Base-by-base conservation (phyloP, 2,797 vertebrate species). In the Gymnoscopelus microlampas region DNA sequence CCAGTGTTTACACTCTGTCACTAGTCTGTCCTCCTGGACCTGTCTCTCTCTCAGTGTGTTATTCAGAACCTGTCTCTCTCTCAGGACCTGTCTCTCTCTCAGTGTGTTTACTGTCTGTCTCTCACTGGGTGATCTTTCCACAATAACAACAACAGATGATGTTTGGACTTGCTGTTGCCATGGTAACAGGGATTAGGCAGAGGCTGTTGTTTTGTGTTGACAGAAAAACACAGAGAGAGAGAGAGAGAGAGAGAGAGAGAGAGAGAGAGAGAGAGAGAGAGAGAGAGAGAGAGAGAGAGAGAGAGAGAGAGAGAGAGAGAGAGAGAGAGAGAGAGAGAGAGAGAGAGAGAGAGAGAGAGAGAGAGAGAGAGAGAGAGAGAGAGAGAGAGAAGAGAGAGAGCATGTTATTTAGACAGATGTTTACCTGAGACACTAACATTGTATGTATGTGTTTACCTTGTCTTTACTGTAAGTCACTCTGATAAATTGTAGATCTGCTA, bases 71-170 rank as follows among this genome's bases (percentile, higher is more conserved):
- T 6, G 32, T 35, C 32, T 35, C 32, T 9, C 7, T 44, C 39
- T 44, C 7, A 2, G 7, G 9, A 1, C 91, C 19, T 7, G 32
- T 35, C 32, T 35, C 32, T 35, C 32, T 35, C 32, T 39, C 35
- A 32, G 29, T 4, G 29, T 92, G 91, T 92, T 89, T 93, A 89
- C 89, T 92, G 90, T 90, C 39, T 39, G 35, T 44, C 39, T 10
- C 39, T 44, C 39, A 2, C 39, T 10, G 39, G 39, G 8, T 44
- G 39, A 44, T 29, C 93, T 95, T 92, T 93, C 93, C 95, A 96
- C 95, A 95, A 97, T 95, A 98, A 97, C 95, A 98, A 98, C 93
- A 98, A 96, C 96, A 98, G 95, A 95, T 97, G 90, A 90, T 95
- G 96, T 95, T 95, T 97, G 96, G 95, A 98, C 97, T 96, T 95